phyloP scores from a whole-genome alignment of 2,888 invertebrate genomes.

The Meteorus cinctellus region DNA sequence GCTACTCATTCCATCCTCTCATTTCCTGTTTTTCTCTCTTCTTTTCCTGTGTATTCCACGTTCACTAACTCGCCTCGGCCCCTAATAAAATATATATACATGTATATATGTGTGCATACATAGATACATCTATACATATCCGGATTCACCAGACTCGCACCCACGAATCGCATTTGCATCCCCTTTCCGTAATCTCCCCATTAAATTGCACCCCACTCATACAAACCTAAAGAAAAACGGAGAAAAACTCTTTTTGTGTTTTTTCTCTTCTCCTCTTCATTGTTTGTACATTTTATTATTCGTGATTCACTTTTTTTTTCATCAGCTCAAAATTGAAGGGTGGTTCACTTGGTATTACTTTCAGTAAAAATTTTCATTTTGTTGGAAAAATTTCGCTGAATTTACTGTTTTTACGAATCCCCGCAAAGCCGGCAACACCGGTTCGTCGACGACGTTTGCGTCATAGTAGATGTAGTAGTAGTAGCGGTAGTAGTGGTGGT shows the following conservation, averaged over 20 bases:
- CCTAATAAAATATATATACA: not conserved
- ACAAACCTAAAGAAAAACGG: constrained; percentile 4
- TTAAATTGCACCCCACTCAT: constrained; percentile 16
- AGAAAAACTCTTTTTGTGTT: not conserved
- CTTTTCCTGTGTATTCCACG: not conserved
- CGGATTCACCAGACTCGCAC: constrained; percentile 21
- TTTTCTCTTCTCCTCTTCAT: not conserved
- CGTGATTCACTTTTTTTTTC: not conserved
- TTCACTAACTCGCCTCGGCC: constrained; percentile 18
- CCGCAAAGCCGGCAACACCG: constrained; percentile 4
- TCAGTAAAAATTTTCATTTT: constrained; percentile 13
- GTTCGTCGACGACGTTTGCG: not conserved
- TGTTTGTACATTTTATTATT: constrained; percentile 10
- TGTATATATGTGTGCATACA: not conserved
- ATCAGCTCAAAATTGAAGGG: constrained; percentile 2
- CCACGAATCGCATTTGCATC: constrained; percentile 9
- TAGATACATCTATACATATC: not conserved
- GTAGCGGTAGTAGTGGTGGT: not conserved
- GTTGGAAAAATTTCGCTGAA: constrained; percentile 15
- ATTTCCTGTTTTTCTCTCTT: constrained; percentile 5
- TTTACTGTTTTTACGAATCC: constrained; percentile 5
- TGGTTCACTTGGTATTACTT: constrained; percentile 12
- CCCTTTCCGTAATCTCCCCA: constrained; percentile 20
- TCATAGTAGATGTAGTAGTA: not conserved
- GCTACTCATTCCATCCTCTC: constrained; percentile 24